Evolutionary conservation across 2,113 vertebrate species (phyloP).

Genomic region (Chaenogobius annularis): DNA sequence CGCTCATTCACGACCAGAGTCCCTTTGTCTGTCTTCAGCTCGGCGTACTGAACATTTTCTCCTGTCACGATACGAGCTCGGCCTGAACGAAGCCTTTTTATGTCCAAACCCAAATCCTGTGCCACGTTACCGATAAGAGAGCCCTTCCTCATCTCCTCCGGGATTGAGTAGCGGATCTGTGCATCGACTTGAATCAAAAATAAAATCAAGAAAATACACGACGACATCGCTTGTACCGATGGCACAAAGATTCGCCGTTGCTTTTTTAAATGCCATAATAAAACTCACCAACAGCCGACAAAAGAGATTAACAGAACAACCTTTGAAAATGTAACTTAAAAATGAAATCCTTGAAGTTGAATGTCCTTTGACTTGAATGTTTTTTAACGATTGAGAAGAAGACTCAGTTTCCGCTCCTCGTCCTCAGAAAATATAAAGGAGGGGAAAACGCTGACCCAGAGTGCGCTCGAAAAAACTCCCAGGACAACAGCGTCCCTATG

Average conservation of each 20-base stretch:
- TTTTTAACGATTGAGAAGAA: too few relatives aligned
- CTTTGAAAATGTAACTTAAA: too few relatives aligned
- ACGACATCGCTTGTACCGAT: constrained; percentile 2
- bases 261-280: constrained; percentile 27
- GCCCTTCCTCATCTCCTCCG: constrained; percentile 75
- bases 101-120: constrained; percentile 74
- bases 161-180: constrained; percentile 77
- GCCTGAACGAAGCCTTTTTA: constrained; percentile 58
- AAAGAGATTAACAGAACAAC: too few relatives aligned
- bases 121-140: constrained; percentile 75
- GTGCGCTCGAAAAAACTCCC: not conserved
- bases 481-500: constrained; percentile 65
- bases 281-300: not conserved
- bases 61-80: constrained; percentile 67
- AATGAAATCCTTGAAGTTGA: too few relatives aligned
- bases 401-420: too few relatives aligned
- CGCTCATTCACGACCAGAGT: constrained; percentile 57
- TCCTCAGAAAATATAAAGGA: not conserved
- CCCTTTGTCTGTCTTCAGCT: constrained; percentile 65
- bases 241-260: constrained; percentile 22
- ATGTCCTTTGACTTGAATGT: too few relatives aligned
- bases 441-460: constrained; percentile 8
- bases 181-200: not conserved
- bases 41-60: constrained; percentile 50
- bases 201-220: constrained; percentile 14